Conservation (phyloP, 2,113 vertebrate genomes). For the Papio anubis region DNA sequence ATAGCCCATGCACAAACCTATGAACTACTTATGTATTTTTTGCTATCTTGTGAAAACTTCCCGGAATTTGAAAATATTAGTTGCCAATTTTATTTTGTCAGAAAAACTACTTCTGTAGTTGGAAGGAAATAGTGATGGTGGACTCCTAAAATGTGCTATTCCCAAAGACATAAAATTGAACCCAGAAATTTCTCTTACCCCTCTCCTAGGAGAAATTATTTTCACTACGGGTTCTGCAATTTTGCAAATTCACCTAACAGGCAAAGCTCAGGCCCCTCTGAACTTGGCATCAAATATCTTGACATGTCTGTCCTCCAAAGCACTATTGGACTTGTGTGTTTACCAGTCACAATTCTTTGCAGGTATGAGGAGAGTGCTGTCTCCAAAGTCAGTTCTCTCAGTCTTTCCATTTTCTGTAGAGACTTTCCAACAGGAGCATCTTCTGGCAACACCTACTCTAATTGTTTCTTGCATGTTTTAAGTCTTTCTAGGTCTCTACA, state of each 20-base stretch:
- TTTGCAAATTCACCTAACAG: background rate
- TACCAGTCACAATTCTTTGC: fast-evolving
- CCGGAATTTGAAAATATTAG: background rate
- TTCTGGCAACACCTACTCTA: background rate
- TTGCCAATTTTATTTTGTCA: background rate
- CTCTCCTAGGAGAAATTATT: background rate
- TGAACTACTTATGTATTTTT: background rate
- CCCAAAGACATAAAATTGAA: background rate
- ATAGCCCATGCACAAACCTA: too few relatives aligned
- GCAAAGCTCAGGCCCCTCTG: background rate
- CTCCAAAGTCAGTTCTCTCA: fast-evolving
- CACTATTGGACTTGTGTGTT: background rate
- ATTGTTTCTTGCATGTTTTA: background rate
- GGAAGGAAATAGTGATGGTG: background rate
- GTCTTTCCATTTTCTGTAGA: background rate
- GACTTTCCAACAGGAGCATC: background rate
- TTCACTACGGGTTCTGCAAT: background rate
- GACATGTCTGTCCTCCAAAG: background rate
- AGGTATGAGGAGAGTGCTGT: background rate
- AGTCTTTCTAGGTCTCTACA: background rate
- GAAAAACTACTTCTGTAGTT: background rate
- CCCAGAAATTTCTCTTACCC: background rate
- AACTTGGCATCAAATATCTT: background rate
- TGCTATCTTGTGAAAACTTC: background rate
- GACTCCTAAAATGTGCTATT: background rate